Evolutionary conservation across 1,140 invertebrate species (phyloP).

Genomic region (Andricus grossulariae): DNA sequence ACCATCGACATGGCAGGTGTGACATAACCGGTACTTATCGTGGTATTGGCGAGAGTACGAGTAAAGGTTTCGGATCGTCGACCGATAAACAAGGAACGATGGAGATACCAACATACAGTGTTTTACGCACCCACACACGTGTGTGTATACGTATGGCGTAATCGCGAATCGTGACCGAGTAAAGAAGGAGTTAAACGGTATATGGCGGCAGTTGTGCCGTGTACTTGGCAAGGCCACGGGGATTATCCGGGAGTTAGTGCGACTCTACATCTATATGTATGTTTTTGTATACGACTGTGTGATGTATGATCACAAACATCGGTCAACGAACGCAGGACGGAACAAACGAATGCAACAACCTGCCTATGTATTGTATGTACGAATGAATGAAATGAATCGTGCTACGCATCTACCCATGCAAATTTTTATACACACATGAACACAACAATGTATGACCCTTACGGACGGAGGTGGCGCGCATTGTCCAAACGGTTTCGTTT

Average conservation of each 20-base stretch:
- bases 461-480: no score
- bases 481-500: no score
- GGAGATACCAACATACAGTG: background rate
- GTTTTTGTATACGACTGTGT: constrained; percentile 46
- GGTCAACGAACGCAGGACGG: constrained; percentile 59
- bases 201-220: constrained; percentile 47
- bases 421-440: constrained; percentile 38
- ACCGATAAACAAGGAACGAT: constrained; percentile 53
- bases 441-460: background rate
- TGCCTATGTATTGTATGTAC: constrained; percentile 5
- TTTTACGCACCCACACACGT: constrained; percentile 1
- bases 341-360: background rate
- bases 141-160: constrained; percentile 49
- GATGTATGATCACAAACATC: constrained; percentile 54
- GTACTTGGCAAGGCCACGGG: constrained; percentile 65
- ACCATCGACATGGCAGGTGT: constrained; percentile 41
- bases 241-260: constrained; percentile 59
- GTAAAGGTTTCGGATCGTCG: constrained; percentile 53
- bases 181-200: constrained; percentile 47
- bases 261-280: constrained; percentile 11
- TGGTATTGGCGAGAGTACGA: constrained; percentile 29
- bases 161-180: constrained; percentile 64
- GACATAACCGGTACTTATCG: constrained; percentile 34
- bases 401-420: background rate
- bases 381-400: constrained; percentile 40